Base-by-base conservation (phyloP, 2,113 vertebrate genomes). In the Oryzias javanicus region DNA sequence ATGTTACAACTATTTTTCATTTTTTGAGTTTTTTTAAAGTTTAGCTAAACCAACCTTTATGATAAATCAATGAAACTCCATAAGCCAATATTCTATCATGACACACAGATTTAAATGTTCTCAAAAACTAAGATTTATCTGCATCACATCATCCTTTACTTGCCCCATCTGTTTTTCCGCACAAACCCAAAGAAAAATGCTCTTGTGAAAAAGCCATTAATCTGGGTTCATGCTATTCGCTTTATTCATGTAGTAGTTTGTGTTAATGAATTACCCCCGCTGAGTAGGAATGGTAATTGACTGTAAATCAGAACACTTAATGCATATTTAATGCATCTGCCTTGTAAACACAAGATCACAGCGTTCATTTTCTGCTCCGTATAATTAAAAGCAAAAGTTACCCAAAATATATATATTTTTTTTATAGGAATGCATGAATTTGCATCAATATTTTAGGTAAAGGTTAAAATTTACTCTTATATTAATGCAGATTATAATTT, bases 281-380 rank as follows among this genome's bases (percentile, higher is more conserved):
- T 57, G 58, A 64, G 64, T 49, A 49, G 56, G 66, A 69, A 77
- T 64, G 40, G 64, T 82, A 48, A 56, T 44, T 58, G 45, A 68
- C 48, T 80, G 67, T 78, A 72, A 82, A 79, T 74, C 48, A 15
- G 65, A 64, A 71, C 22, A 50, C 17, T 64, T 76, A 67, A 57
- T 82, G 70, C 58, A 45, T 82, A 70, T 77, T 69, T 80, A 56
- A 75, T 47, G 20, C 5, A 42, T 59, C 62, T 58, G 13, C 18
- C 35, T 40, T 17, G 8, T 53, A 61, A 73, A 79, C 55, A 67
- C 47, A 50, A 68, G 60, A 64, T 22, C 40, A 56, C 50, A 46
- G 66, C 59, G 52, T 63, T 77, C 29, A 56, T 73, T 57, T 69
- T 27, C 53, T 25, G 63, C 20, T 24, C 62, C 47, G 56, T 58